phyloP scores from a whole-genome alignment of 1,140 invertebrate genomes.

The Bombus haemorrhoidalis region DNA sequence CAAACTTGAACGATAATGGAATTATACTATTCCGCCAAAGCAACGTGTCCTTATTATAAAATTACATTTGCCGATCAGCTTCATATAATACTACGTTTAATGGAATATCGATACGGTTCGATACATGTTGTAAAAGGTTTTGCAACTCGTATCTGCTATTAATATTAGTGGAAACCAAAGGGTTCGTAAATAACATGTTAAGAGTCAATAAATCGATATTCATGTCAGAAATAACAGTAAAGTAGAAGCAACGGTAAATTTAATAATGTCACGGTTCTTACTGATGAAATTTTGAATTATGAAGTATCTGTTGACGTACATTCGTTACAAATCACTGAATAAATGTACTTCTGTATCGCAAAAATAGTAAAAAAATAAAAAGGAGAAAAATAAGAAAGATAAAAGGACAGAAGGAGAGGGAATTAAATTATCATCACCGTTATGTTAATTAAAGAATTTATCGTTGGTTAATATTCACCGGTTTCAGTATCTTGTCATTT shows the following conservation, averaged over 20 bases:
- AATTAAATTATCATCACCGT: neutral
- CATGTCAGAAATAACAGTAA: constrained; percentile 25
- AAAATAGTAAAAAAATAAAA: neutral
- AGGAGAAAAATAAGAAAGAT: neutral
- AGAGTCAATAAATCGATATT: constrained; percentile 50
- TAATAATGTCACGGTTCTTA: neutral
- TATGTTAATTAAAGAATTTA: neutral
- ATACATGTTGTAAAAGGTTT: constrained; percentile 44
- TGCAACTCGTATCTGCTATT: constrained; percentile 48
- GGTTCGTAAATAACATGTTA: constrained; percentile 50
- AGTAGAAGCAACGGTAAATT: constrained; percentile 21
- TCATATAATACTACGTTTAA: constrained; percentile 27
- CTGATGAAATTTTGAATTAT: neutral
- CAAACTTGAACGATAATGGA: neutral
- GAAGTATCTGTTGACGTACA: neutral
- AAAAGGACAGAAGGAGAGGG: neutral
- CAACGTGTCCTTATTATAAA: constrained; percentile 37
- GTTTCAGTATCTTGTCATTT: too few relatives aligned
- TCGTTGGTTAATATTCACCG: neutral
- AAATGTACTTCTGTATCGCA: neutral
- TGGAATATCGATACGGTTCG: constrained; percentile 26
- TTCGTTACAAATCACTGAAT: neutral
- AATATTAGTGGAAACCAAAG: constrained; percentile 49
- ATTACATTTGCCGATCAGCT: constrained; percentile 36
- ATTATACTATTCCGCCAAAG: neutral